These are phyloP conservation scores for Drosophila mayri DNA, from an alignment of 1,140 invertebrate genomes.

Conservation along the genomic window DNA sequence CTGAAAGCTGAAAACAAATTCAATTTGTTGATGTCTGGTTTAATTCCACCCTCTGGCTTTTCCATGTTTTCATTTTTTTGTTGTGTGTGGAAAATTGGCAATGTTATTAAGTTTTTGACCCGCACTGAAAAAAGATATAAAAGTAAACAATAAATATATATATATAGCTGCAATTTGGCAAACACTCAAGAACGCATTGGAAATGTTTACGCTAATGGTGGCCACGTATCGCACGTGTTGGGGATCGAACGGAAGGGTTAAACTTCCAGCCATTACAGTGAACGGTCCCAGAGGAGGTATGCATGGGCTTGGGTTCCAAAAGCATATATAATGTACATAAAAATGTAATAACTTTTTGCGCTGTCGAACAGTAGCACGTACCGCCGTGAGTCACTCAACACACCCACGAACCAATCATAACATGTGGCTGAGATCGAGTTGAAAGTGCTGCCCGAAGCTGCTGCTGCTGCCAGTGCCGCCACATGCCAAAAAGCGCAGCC, in stretches of 20 bases:
- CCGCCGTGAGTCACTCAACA: conserved; percentile 70
- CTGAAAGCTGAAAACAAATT: conserved; percentile 23
- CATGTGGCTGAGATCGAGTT: conserved; percentile 75
- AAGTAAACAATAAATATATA: conserved; percentile 33
- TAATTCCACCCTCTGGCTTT: conserved; percentile 10
- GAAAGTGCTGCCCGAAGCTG: conserved; percentile 33
- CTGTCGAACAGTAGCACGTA: conserved; percentile 75
- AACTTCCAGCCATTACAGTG: conserved; percentile 34
- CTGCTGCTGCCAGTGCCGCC: conserved; percentile 25
- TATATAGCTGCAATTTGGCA: conserved; percentile 57
- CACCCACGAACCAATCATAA: conserved; percentile 74
- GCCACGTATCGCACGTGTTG: conserved; percentile 67
- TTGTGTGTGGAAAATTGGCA: conserved; percentile 54
- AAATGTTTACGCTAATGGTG: conserved; percentile 75
- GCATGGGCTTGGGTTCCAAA: conserved; percentile 15
- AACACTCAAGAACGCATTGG: conserved; percentile 64
- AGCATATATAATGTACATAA: conserved; percentile 60
- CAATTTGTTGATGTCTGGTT: conserved; percentile 31
- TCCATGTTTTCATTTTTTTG: conserved; percentile 28
- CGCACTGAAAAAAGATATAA: conserved; percentile 16
- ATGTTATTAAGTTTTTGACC: conserved; percentile 62
- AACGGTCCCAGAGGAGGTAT: conserved; percentile 32
- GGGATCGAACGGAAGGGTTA: conserved; percentile 33
- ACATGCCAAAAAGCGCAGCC: conserved; percentile 52
- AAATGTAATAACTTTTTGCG: conserved; percentile 76